Conservation (phyloP, 2,113 vertebrate species). For the Oreochromis spilurus region DNA sequence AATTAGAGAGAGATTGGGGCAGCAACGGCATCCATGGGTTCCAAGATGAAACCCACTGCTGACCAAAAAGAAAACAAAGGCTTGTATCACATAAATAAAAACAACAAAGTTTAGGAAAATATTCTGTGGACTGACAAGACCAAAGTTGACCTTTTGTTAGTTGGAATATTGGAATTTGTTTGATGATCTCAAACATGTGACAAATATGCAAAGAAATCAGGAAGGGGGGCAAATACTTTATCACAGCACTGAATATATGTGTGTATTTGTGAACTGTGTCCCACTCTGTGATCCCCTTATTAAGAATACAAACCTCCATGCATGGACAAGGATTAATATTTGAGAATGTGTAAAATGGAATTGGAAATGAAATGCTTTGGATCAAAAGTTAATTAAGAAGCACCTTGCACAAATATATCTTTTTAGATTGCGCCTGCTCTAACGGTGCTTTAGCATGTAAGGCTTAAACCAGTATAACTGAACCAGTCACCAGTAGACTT, state of each 20-base stretch:
- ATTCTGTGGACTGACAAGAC: background rate
- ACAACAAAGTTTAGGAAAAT: background rate
- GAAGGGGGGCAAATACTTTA: background rate
- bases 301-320: slow-evolving; percentile 43
- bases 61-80: background rate
- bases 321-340: slow-evolving; percentile 49
- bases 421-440: slow-evolving; percentile 33
- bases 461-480: background rate
- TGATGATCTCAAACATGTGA: background rate
- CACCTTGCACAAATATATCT: slow-evolving; percentile 52
- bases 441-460: background rate
- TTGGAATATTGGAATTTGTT: background rate
- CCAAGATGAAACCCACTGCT: background rate
- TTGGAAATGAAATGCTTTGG: slow-evolving; percentile 53
- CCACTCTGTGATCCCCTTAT: slow-evolving; percentile 16
- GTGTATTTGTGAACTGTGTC: slow-evolving; percentile 1
- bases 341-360: slow-evolving; percentile 57
- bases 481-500: background rate
- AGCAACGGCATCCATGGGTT: background rate
- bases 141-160: background rate
- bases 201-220: background rate
- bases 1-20: background rate
- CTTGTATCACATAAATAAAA: background rate
- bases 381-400: slow-evolving; percentile 60
- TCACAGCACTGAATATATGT: background rate